phyloP scores from a whole-genome alignment of 2,888 invertebrate genomes.

The Lasioglossum oenotherae region DNA sequence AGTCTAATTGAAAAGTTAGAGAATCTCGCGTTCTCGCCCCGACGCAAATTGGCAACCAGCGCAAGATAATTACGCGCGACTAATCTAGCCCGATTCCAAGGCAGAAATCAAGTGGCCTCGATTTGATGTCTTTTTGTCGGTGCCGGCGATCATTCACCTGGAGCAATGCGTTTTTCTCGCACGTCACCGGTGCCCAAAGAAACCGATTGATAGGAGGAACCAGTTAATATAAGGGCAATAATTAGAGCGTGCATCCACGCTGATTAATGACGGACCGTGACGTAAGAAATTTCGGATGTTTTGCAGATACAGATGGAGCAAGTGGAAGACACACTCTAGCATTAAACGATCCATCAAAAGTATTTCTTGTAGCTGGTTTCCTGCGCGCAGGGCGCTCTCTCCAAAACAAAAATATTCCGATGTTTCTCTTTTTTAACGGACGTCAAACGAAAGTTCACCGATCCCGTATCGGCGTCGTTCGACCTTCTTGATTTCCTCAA shows the following conservation, averaged over 20 bases:
- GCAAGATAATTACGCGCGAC: neutral
- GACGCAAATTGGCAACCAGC: neutral
- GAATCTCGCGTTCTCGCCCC: neutral
- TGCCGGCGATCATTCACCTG: constrained; percentile 48
- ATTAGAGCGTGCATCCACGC: constrained; percentile 48
- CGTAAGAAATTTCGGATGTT: constrained; percentile 37
- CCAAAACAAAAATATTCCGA: neutral
- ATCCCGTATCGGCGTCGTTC: neutral
- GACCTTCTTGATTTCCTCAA: neutral
- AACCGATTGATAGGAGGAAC: constrained; percentile 55
- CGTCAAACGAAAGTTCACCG: neutral
- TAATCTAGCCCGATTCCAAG: constrained; percentile 31
- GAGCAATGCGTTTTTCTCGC: constrained; percentile 41
- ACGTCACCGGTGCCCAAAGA: constrained; percentile 25
- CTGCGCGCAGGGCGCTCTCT: too few relatives aligned
- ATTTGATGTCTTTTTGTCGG: constrained; percentile 37
- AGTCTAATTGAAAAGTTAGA: neutral
- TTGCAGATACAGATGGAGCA: constrained; percentile 6
- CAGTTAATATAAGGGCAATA: constrained; percentile 53
- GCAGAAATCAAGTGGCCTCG: constrained; percentile 46
- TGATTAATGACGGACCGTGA: constrained; percentile 46
- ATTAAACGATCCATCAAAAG: constrained; percentile 25
- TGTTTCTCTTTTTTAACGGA: neutral
- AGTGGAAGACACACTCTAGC: constrained; percentile 1
- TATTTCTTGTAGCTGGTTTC: neutral